phyloP scores from a whole-genome alignment of 2,888 invertebrate genomes.

The Notodonta ziczac region DNA sequence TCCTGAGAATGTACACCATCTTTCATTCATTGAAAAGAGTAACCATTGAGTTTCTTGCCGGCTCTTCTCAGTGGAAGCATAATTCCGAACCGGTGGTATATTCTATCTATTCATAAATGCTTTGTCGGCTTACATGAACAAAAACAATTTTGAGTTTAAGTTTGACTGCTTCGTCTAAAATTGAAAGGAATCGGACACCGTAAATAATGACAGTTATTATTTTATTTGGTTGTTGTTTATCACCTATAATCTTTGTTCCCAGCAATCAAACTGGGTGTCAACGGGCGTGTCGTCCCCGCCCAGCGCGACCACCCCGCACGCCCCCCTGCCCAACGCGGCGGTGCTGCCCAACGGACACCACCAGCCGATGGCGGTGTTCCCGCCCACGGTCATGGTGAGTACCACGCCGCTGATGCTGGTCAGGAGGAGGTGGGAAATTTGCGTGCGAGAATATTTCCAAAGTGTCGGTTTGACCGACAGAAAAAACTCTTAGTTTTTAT shows the following conservation, averaged over 20 bases:
- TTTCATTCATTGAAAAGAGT: too few relatives aligned
- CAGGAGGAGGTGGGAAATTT: neutral
- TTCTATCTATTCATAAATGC: too few relatives aligned
- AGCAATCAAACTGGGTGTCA: conserved; percentile 79
- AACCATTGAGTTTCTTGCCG: too few relatives aligned
- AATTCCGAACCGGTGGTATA: too few relatives aligned
- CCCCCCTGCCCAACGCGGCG: conserved; percentile 75
- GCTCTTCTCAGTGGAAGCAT: too few relatives aligned
- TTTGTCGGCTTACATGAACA: too few relatives aligned
- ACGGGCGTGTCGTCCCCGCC: conserved; percentile 84
- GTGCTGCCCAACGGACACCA: conserved; percentile 80
- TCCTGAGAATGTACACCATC: too few relatives aligned
- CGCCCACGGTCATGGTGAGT: conserved; percentile 82
- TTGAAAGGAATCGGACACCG: neutral
- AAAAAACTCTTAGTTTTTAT: neutral
- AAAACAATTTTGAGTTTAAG: too few relatives aligned
- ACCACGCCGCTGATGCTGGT: neutral
- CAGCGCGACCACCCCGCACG: conserved; percentile 74
- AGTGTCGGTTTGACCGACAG: neutral
- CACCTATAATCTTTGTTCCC: conserved; percentile 24
- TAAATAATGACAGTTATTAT: neutral
- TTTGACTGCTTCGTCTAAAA: too few relatives aligned
- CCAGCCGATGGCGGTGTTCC: conserved; percentile 76
- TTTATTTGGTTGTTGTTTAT: too few relatives aligned
- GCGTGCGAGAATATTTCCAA: neutral